Percentiles rank a stretch among this genome's conserved stretches.
phyloP scores from a whole-genome alignment of 2,888 invertebrate genomes.

The Masnerella sp. region DNA sequence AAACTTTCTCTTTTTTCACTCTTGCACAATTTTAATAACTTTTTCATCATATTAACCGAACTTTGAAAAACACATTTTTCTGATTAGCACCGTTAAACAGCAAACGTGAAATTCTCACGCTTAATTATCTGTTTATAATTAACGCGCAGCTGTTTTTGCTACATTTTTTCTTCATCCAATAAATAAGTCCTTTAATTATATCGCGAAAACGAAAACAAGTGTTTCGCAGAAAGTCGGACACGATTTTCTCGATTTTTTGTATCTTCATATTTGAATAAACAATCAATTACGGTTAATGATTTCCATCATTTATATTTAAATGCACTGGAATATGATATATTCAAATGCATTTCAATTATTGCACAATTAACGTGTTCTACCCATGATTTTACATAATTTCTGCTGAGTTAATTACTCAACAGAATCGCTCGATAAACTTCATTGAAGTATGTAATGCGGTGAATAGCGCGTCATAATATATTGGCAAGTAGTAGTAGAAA shows the following conservation, averaged over 20 bases:
- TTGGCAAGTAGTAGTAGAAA: slow-evolving; percentile 46
- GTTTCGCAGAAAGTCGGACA: too few relatives aligned
- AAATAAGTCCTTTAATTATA: too few relatives aligned
- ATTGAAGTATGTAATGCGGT: slow-evolving; percentile 47
- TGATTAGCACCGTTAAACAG: slow-evolving; percentile 1
- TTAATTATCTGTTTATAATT: not conserved
- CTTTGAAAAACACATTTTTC: not conserved
- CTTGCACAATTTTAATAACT: slow-evolving; percentile 19
- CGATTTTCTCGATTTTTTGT: not conserved
- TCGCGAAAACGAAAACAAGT: too few relatives aligned
- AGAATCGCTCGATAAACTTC: slow-evolving; percentile 49
- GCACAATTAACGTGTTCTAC: slow-evolving; percentile 20
- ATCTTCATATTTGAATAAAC: not conserved
- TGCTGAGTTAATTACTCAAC: slow-evolving; percentile 48
- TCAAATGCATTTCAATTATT: slow-evolving; percentile 12
- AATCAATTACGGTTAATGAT: not conserved
- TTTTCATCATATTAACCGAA: not conserved
- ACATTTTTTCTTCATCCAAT: not conserved
- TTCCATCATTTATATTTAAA: not conserved
- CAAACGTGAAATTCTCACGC: not conserved
- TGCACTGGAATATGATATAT: too few relatives aligned
- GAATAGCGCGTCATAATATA: slow-evolving; percentile 42
- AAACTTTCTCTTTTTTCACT: slow-evolving; percentile 6
- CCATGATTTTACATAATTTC: slow-evolving; percentile 40
- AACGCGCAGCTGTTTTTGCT: not conserved